Percentiles rank a stretch among this genome's conserved stretches.
These are phyloP conservation scores for Sarcophaga subvicina DNA, from an alignment of 2,888 invertebrate genomes.

Conservation along the genomic window DNA sequence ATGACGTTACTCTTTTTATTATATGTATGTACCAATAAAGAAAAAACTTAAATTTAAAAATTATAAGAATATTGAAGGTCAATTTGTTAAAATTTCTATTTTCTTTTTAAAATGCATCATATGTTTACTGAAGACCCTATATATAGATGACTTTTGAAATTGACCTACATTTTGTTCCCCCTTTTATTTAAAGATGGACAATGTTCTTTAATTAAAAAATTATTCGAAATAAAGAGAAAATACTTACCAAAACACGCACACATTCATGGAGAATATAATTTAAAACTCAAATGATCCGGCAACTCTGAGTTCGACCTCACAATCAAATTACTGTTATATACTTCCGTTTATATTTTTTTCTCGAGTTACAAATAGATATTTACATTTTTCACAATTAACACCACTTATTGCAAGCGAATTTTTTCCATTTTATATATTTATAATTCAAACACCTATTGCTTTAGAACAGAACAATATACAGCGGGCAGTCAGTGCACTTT, in stretches of 20 bases:
- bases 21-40: neutral
- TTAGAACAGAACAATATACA: conserved; percentile 17
- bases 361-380: neutral
- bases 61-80: conserved; percentile 29
- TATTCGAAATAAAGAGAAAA: conserved; percentile 10
- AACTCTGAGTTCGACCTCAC: conserved; percentile 42
- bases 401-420: neutral
- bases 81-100: conserved; percentile 25
- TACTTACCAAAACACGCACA: conserved; percentile 47
- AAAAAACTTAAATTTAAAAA: neutral
- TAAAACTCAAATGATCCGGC: conserved; percentile 36
- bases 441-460: conserved; percentile 25
- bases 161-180: conserved; percentile 54
- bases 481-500: conserved; percentile 6
- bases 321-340: conserved; percentile 61
- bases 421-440: neutral
- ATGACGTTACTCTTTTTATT: neutral
- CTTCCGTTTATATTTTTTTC: conserved; percentile 36
- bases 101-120: neutral
- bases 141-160: conserved; percentile 38
- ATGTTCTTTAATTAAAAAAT: neutral
- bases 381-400: conserved; percentile 4
- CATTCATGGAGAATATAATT: conserved; percentile 14
- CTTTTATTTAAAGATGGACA: neutral
- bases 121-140: neutral